Conservation (phyloP, 2,113 vertebrate genomes). For the Pogonocichla stellata region DNA sequence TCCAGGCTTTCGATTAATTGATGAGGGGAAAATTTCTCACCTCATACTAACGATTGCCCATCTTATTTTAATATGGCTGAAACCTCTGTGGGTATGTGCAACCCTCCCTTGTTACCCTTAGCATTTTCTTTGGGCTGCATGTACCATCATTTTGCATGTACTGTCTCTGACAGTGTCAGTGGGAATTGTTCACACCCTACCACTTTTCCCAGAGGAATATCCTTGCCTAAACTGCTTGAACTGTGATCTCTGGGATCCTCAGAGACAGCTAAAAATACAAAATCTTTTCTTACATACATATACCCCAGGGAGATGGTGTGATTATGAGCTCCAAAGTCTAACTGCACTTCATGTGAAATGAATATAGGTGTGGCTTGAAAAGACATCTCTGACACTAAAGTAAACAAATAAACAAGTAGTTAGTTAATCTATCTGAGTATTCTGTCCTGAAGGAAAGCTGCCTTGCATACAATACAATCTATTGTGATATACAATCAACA, state of each 20-base stretch:
- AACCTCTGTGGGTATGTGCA: not conserved
- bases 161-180: not conserved
- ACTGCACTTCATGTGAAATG: not conserved
- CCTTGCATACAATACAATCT: not conserved
- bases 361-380: not conserved
- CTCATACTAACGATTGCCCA: not conserved
- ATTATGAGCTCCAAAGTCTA: not conserved
- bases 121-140: not conserved
- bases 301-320: not conserved
- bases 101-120: not conserved
- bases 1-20: slow-evolving; percentile 29
- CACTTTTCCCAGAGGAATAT: not conserved
- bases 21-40: slow-evolving; percentile 4
- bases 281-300: not conserved
- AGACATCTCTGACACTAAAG: not conserved
- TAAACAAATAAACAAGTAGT: not conserved
- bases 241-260: not conserved
- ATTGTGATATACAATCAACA: not conserved
- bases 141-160: not conserved
- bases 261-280: not conserved
- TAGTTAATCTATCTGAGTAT: not conserved
- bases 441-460: not conserved
- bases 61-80: slow-evolving; percentile 41
- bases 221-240: not conserved
- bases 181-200: not conserved